Evolutionary conservation across 1,140 invertebrate genomes (phyloP), one percentile per base, ranked within the genome.

Genomic region (Olivierus martensii): DNA sequence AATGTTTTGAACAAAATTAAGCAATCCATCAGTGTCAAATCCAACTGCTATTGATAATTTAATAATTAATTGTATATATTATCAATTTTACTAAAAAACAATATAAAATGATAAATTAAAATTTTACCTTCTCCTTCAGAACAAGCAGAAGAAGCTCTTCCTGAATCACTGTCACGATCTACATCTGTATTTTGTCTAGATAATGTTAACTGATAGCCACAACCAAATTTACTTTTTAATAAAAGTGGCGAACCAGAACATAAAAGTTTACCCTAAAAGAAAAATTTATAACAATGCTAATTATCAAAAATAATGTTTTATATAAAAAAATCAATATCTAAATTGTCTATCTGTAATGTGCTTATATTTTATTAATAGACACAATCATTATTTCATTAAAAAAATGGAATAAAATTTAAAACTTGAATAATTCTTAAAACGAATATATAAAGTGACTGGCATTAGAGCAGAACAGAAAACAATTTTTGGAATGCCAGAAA

Each of bases 201-300:
- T 12, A 54, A 14, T 18, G 44, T 55, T 22, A 74, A 59, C 4
- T 67, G 64, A 59, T 77, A 75, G n/a, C 76, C 74, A 56, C 69
- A 70, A 46, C 74, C 74, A 62, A 73, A 76, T n/a, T 63, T 63
- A 49, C 63, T 68, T 57, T 77, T 78, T 6, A 78, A 62, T 55
- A 73, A 74, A n/a, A 77, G 63, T 18, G 71, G 71, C 3, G 74
- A 73, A 6, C 76, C 76, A 54, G 65, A 64, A 56, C 73, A 71
- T 22, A 70, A 64, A 12, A 79, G 63, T 53, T 71, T 66, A 18
- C 76, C 76, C 56, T 57, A 18, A 12, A 17, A 37, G 3, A 47
- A 41, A 2, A 37, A n/a, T 38, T n/a, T n/a, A n/a, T n/a, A n/a
- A n/a, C n/a, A n/a, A n/a, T n/a, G n/a, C n/a, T n/a, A n/a, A n/a